Base-by-base conservation (phyloP, 2,113 vertebrate species). In the Oryzias celebensis region DNA sequence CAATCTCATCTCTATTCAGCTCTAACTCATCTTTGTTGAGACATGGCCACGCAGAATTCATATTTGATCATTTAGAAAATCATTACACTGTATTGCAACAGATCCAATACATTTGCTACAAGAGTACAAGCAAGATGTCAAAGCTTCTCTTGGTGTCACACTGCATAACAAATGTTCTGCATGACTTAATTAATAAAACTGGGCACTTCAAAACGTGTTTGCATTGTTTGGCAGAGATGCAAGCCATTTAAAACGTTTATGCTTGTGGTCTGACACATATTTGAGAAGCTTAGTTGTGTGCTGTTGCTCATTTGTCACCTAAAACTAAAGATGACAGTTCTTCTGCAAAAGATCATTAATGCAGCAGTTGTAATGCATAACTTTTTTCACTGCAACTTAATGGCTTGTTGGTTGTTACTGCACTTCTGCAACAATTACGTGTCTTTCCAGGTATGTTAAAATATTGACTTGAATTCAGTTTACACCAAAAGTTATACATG, bases 11-110 rank as follows among this genome's bases (percentile, higher is more conserved):
- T 59, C 62, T 55, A 67, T 75, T 81, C 76, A 71, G 60, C 65
- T 72, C 73, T 52, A 58, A 65, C 77, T 71, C 63, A 64, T 68
- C 60, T 69, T 65, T 68, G 22, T 68, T 60, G 71, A 73, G 66
- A 84, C 56, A 50, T 46, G 57, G 60, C 42, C 52, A 59, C 16
- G 62, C 48, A 48, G 54, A 68, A 78, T 78, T 78, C 45, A 4
- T 56, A 72, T 78, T 82, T 82, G 69, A 78, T 77, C 69, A 75
- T 75, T 72, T 41, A 23, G 55, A 58, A 69, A 75, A 67, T 44
- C 48, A 84, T 80, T 71, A 64, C 26, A 58, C 23, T 13, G 52
- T 48, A 65, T 51, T 72, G 60, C 69, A 67, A 51, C 44, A 58
- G 47, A 83, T 81, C 49, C 75, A 70, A 75, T 68, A 56, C 61